Percentiles rank a stretch among this genome's conserved stretches.
Evolutionary conservation across 2,797 vertebrate genomes (phyloP).

Genomic region (Artibeus lituratus): DNA sequence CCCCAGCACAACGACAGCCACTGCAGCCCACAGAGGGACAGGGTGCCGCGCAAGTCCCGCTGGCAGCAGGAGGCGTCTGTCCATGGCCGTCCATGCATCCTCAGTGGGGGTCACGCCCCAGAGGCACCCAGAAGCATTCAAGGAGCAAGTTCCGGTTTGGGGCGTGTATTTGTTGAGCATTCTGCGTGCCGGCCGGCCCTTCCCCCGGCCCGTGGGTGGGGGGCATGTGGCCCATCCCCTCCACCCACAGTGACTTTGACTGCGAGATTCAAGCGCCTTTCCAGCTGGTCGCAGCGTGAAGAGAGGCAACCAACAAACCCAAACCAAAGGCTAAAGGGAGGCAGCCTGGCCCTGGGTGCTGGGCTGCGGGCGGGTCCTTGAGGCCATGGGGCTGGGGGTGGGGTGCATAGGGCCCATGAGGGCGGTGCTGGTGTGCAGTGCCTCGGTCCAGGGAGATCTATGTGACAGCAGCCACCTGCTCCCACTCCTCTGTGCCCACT

Average conservation of each 20-base stretch:
- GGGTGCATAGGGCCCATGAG: too few relatives aligned
- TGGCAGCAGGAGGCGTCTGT: too few relatives aligned
- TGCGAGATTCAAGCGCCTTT: not conserved
- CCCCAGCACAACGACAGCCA: not conserved
- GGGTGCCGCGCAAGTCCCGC: accelerated
- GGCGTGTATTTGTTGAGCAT: not conserved
- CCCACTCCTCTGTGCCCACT: too few relatives aligned
- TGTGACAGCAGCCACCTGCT: not conserved
- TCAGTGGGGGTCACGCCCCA: too few relatives aligned
- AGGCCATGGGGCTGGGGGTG: too few relatives aligned
- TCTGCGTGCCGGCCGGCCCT: not conserved
- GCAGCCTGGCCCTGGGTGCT: not conserved
- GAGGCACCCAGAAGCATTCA: not conserved
- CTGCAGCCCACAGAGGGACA: too few relatives aligned
- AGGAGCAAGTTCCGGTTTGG: not conserved
- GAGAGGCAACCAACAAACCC: not conserved
- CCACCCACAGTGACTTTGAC: not conserved
- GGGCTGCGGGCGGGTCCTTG: not conserved
- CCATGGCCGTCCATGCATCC: accelerated
- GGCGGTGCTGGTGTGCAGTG: too few relatives aligned
- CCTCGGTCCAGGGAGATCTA: not conserved
- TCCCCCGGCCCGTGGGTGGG: not conserved
- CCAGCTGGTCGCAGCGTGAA: not conserved
- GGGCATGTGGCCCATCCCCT: not conserved
- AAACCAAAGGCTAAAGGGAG: not conserved